Base-by-base conservation (phyloP, 2,113 vertebrate species). In the Coryphaenoides rupestris region DNA sequence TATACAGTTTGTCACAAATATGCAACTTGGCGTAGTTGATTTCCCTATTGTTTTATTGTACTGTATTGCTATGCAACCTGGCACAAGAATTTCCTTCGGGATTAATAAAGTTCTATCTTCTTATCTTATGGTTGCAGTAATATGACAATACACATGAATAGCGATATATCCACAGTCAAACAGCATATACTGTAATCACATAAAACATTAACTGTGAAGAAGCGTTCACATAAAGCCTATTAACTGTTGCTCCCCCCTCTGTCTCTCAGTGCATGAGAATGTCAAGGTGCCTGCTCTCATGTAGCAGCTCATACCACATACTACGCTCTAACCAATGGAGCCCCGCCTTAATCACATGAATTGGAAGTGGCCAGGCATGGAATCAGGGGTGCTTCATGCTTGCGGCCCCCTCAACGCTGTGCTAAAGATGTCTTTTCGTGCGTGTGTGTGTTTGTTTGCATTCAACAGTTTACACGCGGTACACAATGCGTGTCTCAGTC, bases 311-410 rank as follows among this genome's bases (percentile, higher is more conserved):
- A 7, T 24, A 21, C 5, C 21, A 13, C 23, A 16, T 13, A 62
- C 66, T 67, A 55, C 46, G 59, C 85, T 78, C 74, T 86, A 88
- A 89, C 84, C 79, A 85, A 85, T 83, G 69, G 69, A 83, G 75
- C 46, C 45, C 75, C 68, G 57, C 81, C 83, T 90, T 80, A 78
- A 89, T 90, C 88, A 90, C 85, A 84, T 89, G 83, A 87, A 88
- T 89, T 89, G 83, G 72, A 86, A 84, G 70, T 84, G 82, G 80
- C 64, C 17, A 26, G 19, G 67, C 64, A 65, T 70, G 80, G 82
- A 80, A 81, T 84, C 82, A 79, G 64, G 70, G 79, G 83, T 87
- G 80, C 84, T 86, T 87, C 82, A 78, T 76, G 58, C 61, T 13
- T 21, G 47, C 52, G 59, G 54, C 28, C 60, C 56, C 63, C 55